A percentile compares a stretch with the other conserved stretches of the same genome.
These are phyloP conservation scores for Mnemiopsis leidyi DNA, from an alignment of 37 sponge, comb jelly and placozoan genomes.

Conservation along the genomic window DNA sequence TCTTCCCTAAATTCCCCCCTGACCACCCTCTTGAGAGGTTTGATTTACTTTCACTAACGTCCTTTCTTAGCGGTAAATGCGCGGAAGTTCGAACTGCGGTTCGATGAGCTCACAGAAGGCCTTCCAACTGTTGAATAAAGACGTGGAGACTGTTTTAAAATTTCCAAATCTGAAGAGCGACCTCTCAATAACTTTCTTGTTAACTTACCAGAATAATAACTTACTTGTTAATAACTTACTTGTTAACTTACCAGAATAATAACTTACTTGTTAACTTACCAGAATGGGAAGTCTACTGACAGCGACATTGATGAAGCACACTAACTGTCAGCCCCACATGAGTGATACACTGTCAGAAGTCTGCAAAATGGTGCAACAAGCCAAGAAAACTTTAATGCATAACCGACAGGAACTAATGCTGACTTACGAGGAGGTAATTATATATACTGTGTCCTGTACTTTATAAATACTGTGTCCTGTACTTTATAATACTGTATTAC, in stretches of 20 bases:
- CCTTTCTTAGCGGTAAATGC: no score
- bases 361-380: conserved; percentile 82
- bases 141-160: no score
- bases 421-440: conserved; percentile 24
- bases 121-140: no score
- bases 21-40: conserved; percentile 20
- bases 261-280: no score
- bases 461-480: background rate
- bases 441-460: background rate
- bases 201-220: background rate
- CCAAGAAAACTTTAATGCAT: conserved; percentile 80
- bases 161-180: no score
- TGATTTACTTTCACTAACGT: no score
- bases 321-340: background rate
- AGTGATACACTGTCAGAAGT: conserved; percentile 74
- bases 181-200: background rate
- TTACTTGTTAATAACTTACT: no score
- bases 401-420: conserved; percentile 56
- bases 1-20: background rate
- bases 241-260: background rate
- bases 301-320: conserved; percentile 48
- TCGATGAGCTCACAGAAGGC: no score
- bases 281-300: conserved; percentile 25
- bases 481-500: background rate
- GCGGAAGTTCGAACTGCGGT: no score